Percentiles rank a stretch among this genome's conserved stretches.
These are phyloP conservation scores for Scotopteryx bipunctaria DNA, from an alignment of 2,888 invertebrate genomes.

Conservation along the genomic window DNA sequence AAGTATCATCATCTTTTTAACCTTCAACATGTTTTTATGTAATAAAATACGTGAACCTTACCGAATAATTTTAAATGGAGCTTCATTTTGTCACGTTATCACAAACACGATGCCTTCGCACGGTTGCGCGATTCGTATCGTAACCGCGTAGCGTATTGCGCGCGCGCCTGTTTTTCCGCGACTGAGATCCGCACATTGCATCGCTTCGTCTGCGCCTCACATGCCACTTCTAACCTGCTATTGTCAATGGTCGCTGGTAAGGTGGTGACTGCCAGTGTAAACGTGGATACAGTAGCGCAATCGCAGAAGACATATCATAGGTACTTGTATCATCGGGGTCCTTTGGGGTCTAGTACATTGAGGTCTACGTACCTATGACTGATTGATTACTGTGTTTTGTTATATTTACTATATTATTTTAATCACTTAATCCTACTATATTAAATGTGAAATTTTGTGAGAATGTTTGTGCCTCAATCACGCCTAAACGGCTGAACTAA, in stretches of 20 bases:
- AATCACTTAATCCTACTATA: too few relatives aligned
- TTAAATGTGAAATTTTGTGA: too few relatives aligned
- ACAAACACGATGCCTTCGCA: constrained; percentile 51
- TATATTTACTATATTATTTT: too few relatives aligned
- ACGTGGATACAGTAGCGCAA: constrained; percentile 16
- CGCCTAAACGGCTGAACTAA: too few relatives aligned
- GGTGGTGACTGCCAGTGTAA: constrained; percentile 29
- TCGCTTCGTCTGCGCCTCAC: constrained; percentile 55
- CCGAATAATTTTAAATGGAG: constrained; percentile 69
- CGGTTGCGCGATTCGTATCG: constrained; percentile 45
- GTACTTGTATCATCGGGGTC: too few relatives aligned
- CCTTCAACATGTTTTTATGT: too few relatives aligned
- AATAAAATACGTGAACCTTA: constrained; percentile 46
- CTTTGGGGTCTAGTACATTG: too few relatives aligned
- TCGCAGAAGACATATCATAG: too few relatives aligned
- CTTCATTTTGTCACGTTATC: constrained; percentile 65
- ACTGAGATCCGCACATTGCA: constrained; percentile 61
- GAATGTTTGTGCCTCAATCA: too few relatives aligned
- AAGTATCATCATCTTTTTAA: too few relatives aligned
- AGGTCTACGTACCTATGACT: too few relatives aligned
- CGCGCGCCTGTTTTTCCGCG: constrained; percentile 65
- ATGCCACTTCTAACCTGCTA: constrained; percentile 63
- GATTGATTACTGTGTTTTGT: too few relatives aligned
- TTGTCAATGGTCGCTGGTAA: constrained; percentile 47
- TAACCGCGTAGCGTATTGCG: constrained; percentile 58